Base-by-base conservation (phyloP, 92 coral and sea anemone species). In the Metridium senile region DNA sequence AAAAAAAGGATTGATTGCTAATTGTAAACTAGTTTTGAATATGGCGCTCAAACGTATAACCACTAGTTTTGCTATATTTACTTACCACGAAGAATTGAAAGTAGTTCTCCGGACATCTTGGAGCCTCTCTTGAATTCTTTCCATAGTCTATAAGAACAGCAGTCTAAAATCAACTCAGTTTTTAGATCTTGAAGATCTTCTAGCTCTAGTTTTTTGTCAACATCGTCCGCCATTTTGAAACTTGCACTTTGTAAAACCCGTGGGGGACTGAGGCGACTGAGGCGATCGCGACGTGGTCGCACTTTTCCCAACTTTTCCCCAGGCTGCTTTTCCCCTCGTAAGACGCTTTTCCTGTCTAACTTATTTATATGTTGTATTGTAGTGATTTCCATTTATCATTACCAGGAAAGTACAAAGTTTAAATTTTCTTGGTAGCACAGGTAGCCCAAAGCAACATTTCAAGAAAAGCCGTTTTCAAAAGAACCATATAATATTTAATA, bases 141-240 rank as follows among this genome's bases (percentile, higher is more conserved):
- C 91, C 91, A 87, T n/a, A 87, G 68, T 59, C 76, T 76, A 67
- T 47, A 53, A 56, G 80, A 70, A 34, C 84, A 82, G 66, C 65
- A 87, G 67, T 87, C 91, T 20, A 87, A 45, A 23, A 72, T 65
- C 35, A 84, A 74, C 27, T 80, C 78, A 33, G 85, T 32, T 58
- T 73, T 58, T 22, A 73, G 68, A 26, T 6, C 31, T 21, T 58
- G 32, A 19, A 73, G 34, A 9, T 20, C 68, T 17, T 57, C 33
- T 33, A 54, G 47, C 25, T 68, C 51, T 21, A 33, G 22, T 58
- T 8, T n/a, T 8, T 21, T 16, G 1, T 29, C 76, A 26, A 59
- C 66, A 26, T 73, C 68, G 26, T 33, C 78, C 68, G 78, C 78
- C 78, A 73, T 73, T 13, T 73, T 73, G 68, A 72, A 72, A 72